Percentiles rank a stretch among this genome's conserved stretches.
Evolutionary conservation across 1,140 invertebrate species (phyloP).

Genomic region (Antheraea mylitta): DNA sequence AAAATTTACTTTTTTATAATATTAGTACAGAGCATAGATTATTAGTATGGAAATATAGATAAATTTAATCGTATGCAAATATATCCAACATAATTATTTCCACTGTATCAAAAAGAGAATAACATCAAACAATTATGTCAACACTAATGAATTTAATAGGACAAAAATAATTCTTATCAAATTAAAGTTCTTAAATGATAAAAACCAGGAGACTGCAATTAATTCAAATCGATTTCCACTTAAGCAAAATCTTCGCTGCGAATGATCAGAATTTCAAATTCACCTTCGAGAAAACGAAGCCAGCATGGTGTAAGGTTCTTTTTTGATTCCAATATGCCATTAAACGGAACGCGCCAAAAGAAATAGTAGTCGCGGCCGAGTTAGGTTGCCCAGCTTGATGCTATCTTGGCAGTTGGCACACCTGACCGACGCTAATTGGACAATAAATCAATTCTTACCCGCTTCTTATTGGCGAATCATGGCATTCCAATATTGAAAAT

Average conservation of each 20-base stretch:
- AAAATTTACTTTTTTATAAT: no score
- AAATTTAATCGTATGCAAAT: no score
- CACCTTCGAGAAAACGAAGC: conserved; percentile 59
- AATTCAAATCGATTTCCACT: conserved; percentile 76
- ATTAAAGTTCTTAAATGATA: conserved; percentile 68
- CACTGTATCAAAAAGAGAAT: neutral
- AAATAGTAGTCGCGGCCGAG: conserved; percentile 68
- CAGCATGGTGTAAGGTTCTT: conserved; percentile 72
- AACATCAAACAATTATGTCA: conserved; percentile 1
- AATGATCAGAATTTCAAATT: conserved; percentile 77
- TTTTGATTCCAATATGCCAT: conserved; percentile 76
- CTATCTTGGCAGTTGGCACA: conserved; percentile 79
- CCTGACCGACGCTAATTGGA: conserved; percentile 79
- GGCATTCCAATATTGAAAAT: conserved; percentile 79
- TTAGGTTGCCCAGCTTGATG: conserved; percentile 75
- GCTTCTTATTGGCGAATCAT: conserved; percentile 78
- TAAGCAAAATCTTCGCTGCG: conserved; percentile 55
- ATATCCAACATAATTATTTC: neutral
- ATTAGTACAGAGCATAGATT: no score
- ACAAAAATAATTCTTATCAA: conserved; percentile 56
- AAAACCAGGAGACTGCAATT: conserved; percentile 56
- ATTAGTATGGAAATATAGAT: no score
- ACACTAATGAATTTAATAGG: conserved; percentile 19
- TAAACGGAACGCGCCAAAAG: conserved; percentile 73
- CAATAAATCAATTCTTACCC: conserved; percentile 78